Evolutionary conservation across 2,888 invertebrate species (phyloP).

Genomic region (Chelonus formosanus): DNA sequence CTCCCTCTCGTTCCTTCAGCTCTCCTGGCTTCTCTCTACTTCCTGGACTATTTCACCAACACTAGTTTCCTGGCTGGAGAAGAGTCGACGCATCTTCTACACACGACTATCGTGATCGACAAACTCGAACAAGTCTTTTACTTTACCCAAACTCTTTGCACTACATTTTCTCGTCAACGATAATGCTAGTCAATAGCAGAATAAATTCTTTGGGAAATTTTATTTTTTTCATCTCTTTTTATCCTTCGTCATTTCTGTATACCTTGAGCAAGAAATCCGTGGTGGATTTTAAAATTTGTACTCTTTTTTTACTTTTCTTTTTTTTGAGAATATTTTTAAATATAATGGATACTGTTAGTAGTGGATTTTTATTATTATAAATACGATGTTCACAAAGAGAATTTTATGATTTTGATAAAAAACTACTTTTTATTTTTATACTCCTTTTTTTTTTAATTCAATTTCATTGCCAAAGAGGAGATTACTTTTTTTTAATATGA

Average conservation of each 20-base stretch:
- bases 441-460: neutral
- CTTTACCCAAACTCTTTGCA: constrained; percentile 10
- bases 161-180: constrained; percentile 25
- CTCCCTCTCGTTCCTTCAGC: neutral
- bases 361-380: neutral
- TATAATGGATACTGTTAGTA: neutral
- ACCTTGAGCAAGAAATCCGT: constrained; percentile 3
- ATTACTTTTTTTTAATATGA: too few species aligned
- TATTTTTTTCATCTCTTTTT: constrained; percentile 20
- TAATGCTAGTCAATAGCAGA: constrained; percentile 30
- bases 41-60: constrained; percentile 3
- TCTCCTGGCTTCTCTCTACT: constrained; percentile 12
- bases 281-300: neutral
- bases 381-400: neutral
- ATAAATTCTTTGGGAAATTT: constrained; percentile 14
- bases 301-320: constrained; percentile 22
- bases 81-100: constrained; percentile 15
- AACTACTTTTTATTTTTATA: neutral
- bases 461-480: too few species aligned
- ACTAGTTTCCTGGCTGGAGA: constrained; percentile 13
- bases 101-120: constrained; percentile 27
- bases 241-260: neutral
- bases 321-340: constrained; percentile 17
- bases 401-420: constrained; percentile 1
- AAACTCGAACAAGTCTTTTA: constrained; percentile 22